phyloP scores from a whole-genome alignment of 2,113 vertebrate species.

The Thunnus maccoyii region DNA sequence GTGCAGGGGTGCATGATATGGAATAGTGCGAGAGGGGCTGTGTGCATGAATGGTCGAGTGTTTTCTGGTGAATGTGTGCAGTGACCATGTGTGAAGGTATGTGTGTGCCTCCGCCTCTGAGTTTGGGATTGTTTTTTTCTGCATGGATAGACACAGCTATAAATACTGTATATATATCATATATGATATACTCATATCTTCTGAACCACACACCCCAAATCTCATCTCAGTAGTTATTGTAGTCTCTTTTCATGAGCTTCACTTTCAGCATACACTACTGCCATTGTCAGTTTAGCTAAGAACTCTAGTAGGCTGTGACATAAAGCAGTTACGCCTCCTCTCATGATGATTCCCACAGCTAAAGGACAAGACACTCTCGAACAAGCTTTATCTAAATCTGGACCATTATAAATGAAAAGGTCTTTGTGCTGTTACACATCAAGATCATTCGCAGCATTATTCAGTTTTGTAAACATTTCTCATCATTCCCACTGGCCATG shows the following conservation, averaged over 20 bases:
- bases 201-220: conserved; percentile 37
- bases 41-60: conserved; percentile 53
- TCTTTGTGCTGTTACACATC: neutral
- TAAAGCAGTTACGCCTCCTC: neutral
- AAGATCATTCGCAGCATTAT: neutral
- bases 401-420: neutral
- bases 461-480: neutral
- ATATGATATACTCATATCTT: conserved; percentile 46
- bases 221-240: conserved; percentile 22
- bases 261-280: neutral
- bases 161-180: conserved; percentile 34
- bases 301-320: neutral
- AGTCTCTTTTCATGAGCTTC: conserved; percentile 31
- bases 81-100: conserved; percentile 49
- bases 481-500: neutral
- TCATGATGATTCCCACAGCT: neutral
- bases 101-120: conserved; percentile 45
- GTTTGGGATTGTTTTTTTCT: conserved; percentile 68
- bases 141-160: conserved; percentile 50
- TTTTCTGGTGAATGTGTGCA: conserved; percentile 54
- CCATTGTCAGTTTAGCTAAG: conserved; percentile 2
- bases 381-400: neutral
- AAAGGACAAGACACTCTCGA: neutral
- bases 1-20: conserved; percentile 66
- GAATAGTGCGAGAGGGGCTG: conserved; percentile 40